Percentiles rank a stretch among this genome's conserved stretches.
phyloP scores from a whole-genome alignment of 1,140 invertebrate species.

The Diabrotica virgifera region DNA sequence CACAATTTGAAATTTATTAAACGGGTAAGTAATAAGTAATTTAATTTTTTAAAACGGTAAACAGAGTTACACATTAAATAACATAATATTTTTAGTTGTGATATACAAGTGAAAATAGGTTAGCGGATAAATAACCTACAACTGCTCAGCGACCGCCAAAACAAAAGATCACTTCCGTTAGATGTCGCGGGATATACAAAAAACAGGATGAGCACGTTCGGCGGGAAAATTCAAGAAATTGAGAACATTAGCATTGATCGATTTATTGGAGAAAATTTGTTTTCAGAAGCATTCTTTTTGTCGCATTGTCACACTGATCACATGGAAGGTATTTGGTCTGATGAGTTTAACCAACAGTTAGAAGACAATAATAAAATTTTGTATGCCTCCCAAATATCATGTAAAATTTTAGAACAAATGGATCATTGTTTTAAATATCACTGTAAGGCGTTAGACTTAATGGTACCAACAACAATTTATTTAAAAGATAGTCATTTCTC shows the following conservation, averaged over 20 bases:
- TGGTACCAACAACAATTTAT: constrained; percentile 31
- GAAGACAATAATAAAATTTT: constrained; percentile 42
- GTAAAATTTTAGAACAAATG: constrained; percentile 45
- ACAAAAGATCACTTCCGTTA: constrained; percentile 25
- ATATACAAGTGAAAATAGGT: constrained; percentile 36
- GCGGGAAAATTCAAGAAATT: constrained; percentile 60
- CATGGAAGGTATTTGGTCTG: constrained; percentile 54
- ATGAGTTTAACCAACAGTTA: constrained; percentile 28
- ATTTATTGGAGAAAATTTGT: constrained; percentile 54
- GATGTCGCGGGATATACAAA: constrained; percentile 26
- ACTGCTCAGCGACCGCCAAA: constrained; percentile 40
- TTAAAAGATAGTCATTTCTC: constrained; percentile 44
- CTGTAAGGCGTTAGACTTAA: constrained; percentile 44
- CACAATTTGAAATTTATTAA: constrained; percentile 4
- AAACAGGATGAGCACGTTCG: constrained; percentile 58
- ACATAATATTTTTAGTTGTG: constrained; percentile 19
- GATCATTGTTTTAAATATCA: constrained; percentile 24
- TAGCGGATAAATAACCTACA: constrained; percentile 43
- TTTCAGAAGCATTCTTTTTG: constrained; percentile 60
- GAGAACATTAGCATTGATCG: constrained; percentile 61
- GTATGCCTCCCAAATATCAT: constrained; percentile 51
- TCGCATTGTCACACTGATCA: constrained; percentile 69
- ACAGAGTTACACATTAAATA: neutral
- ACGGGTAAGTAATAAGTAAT: neutral
- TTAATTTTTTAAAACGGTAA: neutral